These are phyloP conservation scores for Agrilus biguttatus DNA, from an alignment of 2,888 invertebrate genomes.

Conservation along the genomic window DNA sequence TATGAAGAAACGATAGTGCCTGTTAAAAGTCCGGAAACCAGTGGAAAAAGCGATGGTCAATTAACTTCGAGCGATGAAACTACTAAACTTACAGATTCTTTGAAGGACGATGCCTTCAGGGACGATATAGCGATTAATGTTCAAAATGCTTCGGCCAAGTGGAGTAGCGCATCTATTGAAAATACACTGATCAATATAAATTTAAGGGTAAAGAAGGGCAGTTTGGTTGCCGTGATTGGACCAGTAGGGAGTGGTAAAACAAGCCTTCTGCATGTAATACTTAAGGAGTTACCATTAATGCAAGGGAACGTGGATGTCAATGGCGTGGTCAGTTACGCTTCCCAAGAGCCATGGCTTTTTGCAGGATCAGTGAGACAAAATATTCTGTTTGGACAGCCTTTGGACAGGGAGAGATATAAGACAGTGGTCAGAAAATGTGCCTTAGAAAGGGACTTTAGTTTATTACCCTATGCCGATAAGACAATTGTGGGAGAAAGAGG, in stretches of 20 bases:
- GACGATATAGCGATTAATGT: slow-evolving; percentile 39
- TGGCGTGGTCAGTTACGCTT: slow-evolving; percentile 64
- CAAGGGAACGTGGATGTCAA: slow-evolving; percentile 51
- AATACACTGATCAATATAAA: slow-evolving; percentile 54
- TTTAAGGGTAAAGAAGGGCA: slow-evolving; percentile 42
- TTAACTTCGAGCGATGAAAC: neutral
- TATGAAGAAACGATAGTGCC: slow-evolving; percentile 29
- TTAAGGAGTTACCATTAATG: slow-evolving; percentile 61
- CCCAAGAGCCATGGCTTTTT: slow-evolving; percentile 81
- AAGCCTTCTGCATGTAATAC: slow-evolving; percentile 38
- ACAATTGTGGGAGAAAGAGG: slow-evolving; percentile 77
- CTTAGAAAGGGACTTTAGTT: slow-evolving; percentile 55
- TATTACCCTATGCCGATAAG: slow-evolving; percentile 70
- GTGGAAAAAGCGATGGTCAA: neutral
- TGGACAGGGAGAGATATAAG: slow-evolving; percentile 50
- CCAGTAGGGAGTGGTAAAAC: slow-evolving; percentile 53
- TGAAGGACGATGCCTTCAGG: slow-evolving; percentile 3
- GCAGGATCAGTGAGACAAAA: slow-evolving; percentile 80
- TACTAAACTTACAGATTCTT: slow-evolving; percentile 2
- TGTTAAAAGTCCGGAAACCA: neutral
- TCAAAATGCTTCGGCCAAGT: slow-evolving; percentile 53
- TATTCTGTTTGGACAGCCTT: slow-evolving; percentile 74
- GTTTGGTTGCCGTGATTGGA: slow-evolving; percentile 48
- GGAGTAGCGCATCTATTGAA: slow-evolving; percentile 45
- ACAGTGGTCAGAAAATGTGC: slow-evolving; percentile 56